A percentile compares a stretch with the other conserved stretches of the same genome.
Evolutionary conservation across 2,888 invertebrate species (phyloP).

Genomic region (Prionchulus punctatus): DNA sequence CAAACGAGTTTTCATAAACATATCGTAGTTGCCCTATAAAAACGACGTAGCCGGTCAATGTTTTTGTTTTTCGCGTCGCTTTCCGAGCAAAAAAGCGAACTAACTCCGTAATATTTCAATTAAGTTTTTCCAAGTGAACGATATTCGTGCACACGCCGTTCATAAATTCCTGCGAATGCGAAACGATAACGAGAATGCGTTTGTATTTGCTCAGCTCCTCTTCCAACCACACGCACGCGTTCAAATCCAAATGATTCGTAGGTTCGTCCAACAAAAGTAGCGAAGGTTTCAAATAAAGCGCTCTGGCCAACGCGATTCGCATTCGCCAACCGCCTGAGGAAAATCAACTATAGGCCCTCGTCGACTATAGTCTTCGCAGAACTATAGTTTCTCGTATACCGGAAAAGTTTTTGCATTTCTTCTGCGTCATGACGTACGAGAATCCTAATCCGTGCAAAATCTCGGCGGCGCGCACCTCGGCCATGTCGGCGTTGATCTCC

Average conservation of each 20-base stretch:
- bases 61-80: not conserved
- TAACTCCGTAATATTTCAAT: conserved; percentile 81
- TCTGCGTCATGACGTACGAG: conserved; percentile 47
- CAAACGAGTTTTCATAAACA: conserved; percentile 76
- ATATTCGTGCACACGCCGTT: conserved; percentile 85
- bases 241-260: conserved; percentile 50
- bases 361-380: conserved; percentile 1
- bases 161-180: conserved; percentile 95
- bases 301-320: conserved; percentile 46
- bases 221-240: conserved; percentile 98
- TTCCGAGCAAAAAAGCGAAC: conserved; percentile 18
- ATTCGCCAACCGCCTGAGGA: conserved; percentile 46
- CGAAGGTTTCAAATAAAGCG: conserved; percentile 43
- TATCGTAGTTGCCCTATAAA: conserved; percentile 73
- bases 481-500: conserved; percentile 85
- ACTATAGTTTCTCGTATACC: conserved; percentile 20
- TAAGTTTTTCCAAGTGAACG: conserved; percentile 78
- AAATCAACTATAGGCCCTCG: not conserved
- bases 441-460: conserved; percentile 94
- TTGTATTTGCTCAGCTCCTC: conserved; percentile 67
- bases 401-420: conserved; percentile 50
- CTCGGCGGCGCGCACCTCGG: conserved; percentile 78
- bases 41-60: not conserved
- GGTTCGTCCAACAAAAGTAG: conserved; percentile 46
- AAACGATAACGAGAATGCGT: conserved; percentile 86